A percentile compares a stretch with the other conserved stretches of the same genome.
These are phyloP conservation scores for Tupiocoris notatus DNA, from an alignment of 2,888 invertebrate genomes.

Conservation along the genomic window DNA sequence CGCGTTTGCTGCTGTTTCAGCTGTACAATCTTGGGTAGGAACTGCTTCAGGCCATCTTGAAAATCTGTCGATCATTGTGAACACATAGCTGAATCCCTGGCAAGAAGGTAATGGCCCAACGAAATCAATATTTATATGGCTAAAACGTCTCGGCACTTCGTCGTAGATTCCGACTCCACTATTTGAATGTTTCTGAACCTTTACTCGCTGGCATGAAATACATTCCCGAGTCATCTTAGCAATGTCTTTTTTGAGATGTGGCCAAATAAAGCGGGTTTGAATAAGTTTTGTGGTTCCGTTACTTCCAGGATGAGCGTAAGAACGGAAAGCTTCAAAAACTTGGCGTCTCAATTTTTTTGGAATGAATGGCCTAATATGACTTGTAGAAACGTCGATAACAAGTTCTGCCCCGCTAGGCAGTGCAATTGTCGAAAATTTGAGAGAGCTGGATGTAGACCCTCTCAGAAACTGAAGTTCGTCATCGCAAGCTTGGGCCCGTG, in stretches of 20 bases:
- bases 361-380: too few species aligned
- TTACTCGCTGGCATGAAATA: constrained; percentile 45
- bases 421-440: too few species aligned
- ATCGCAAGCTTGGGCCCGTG: not conserved
- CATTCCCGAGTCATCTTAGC: constrained; percentile 51
- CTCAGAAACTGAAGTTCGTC: constrained; percentile 1
- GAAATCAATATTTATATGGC: too few species aligned
- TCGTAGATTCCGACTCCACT: constrained; percentile 49
- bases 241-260: constrained; percentile 52
- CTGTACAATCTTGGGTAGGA: not conserved
- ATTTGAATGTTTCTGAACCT: not conserved
- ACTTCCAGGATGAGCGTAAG: constrained; percentile 49
- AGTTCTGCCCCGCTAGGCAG: too few species aligned
- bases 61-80: not conserved
- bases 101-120: constrained; percentile 13
- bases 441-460: too few species aligned
- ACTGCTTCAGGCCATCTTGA: not conserved
- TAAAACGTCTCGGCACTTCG: constrained; percentile 51
- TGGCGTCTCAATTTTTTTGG: not conserved
- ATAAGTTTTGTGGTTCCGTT: constrained; percentile 50
- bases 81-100: constrained; percentile 40
- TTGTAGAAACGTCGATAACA: too few species aligned
- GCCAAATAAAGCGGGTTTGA: constrained; percentile 53
- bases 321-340: not conserved
- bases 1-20: not conserved